Percentiles rank a stretch among this genome's conserved stretches.
Evolutionary conservation across 53 echinoderm and acorn worm species (phyloP).

Genomic region (Stichopus horrens): DNA sequence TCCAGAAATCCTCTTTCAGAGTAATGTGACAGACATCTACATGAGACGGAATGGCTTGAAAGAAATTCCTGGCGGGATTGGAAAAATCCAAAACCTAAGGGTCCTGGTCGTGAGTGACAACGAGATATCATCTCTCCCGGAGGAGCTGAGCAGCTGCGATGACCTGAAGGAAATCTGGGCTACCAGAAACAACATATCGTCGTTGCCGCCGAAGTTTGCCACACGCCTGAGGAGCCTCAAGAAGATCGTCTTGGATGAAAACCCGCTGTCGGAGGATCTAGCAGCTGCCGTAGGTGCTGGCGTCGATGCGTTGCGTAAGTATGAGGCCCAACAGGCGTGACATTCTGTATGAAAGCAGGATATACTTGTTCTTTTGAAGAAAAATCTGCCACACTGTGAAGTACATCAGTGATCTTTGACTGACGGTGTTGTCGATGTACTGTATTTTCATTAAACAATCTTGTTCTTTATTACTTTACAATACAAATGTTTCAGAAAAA

Average conservation of each 20-base stretch:
- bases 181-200: constrained; percentile 69
- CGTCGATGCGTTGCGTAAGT: constrained; percentile 59
- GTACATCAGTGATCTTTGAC: no score
- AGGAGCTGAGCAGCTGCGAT: constrained; percentile 58
- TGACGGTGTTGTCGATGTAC: no score
- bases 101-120: constrained; percentile 79
- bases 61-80: constrained; percentile 64
- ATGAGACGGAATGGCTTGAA: constrained; percentile 75
- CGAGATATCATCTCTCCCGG: constrained; percentile 69
- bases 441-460: no score
- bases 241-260: constrained; percentile 62
- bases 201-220: constrained; percentile 63
- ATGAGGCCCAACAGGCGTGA: constrained; percentile 62
- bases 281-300: constrained; percentile 50
- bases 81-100: constrained; percentile 69
- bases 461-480: no score
- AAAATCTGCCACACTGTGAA: no score
- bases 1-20: constrained; percentile 72
- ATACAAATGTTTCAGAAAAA: no score
- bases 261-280: constrained; percentile 60
- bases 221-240: constrained; percentile 68
- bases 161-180: constrained; percentile 81
- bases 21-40: constrained; percentile 70
- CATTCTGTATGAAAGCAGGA: neutral
- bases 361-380: no score